phyloP scores from a whole-genome alignment of 2,888 invertebrate genomes.

The Bellardia bayeri region DNA sequence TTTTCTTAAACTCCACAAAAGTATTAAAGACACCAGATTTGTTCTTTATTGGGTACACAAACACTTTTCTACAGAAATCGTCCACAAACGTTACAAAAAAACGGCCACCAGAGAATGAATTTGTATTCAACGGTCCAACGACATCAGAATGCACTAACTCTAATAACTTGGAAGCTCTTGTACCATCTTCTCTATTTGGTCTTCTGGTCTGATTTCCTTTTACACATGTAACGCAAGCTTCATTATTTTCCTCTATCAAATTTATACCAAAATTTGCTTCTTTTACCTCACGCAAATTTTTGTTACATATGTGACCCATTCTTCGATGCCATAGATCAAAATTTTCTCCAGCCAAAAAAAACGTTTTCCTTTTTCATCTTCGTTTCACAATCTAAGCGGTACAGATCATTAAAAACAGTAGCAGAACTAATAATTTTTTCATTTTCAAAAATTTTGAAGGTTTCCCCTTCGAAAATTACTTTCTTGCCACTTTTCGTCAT shows the following conservation, averaged over 20 bases:
- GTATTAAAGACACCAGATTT: slow-evolving; percentile 61
- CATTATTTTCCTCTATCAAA: slow-evolving; percentile 6
- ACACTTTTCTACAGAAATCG: slow-evolving; percentile 20
- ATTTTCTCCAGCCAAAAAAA: slow-evolving; percentile 29
- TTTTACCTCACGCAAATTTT: slow-evolving; percentile 63
- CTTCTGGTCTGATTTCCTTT: too few relatives aligned
- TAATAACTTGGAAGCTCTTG: background rate
- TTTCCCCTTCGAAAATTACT: too few relatives aligned
- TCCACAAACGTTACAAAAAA: background rate
- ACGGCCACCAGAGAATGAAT: background rate
- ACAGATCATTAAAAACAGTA: too few relatives aligned
- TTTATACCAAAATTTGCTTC: slow-evolving; percentile 9
- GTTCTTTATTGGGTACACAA: background rate
- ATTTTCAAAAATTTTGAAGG: too few relatives aligned
- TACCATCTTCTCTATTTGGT: too few relatives aligned
- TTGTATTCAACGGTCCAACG: background rate
- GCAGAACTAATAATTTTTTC: too few relatives aligned
- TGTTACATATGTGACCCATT: slow-evolving; percentile 73
- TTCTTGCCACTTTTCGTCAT: too few relatives aligned
- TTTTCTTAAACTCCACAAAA: slow-evolving; percentile 70
- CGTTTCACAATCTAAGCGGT: too few relatives aligned
- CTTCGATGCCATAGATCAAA: too few relatives aligned
- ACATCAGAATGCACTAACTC: slow-evolving; percentile 19
- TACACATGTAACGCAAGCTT: background rate
- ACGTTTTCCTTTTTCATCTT: background rate